Percentiles rank a stretch among this genome's conserved stretches.
phyloP scores from a whole-genome alignment of 64 coral and sea anemone genomes.

The Dendronephthya gigantea region DNA sequence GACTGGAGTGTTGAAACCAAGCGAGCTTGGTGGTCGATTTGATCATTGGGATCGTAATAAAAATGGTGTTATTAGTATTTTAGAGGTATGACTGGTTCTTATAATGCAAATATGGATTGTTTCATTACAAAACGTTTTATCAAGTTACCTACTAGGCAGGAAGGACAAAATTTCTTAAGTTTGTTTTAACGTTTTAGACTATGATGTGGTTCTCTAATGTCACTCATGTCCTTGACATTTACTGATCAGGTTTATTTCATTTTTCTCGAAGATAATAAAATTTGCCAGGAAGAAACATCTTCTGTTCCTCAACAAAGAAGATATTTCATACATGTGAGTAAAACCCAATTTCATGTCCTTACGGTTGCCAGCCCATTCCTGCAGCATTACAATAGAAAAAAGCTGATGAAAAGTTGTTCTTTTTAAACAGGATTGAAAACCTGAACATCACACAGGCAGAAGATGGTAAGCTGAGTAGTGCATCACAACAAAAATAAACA shows the following conservation, averaged over 20 bases:
- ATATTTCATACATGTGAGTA: neutral
- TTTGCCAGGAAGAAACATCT: conserved; percentile 11
- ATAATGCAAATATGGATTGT: neutral
- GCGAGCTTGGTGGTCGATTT: neutral
- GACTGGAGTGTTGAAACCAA: neutral
- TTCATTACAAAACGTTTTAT: neutral
- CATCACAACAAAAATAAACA: too few species aligned
- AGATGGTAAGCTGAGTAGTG: neutral
- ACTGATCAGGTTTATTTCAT: neutral
- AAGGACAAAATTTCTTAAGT: too few species aligned
- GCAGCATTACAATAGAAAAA: neutral
- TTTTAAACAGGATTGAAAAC: neutral
- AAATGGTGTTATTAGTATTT: neutral
- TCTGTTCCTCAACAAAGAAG: neutral
- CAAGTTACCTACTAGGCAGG: too few species aligned
- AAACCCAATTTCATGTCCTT: too few species aligned
- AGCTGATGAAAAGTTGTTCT: neutral
- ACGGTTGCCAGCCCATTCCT: too few species aligned
- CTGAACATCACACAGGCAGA: neutral
- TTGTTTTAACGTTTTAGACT: too few species aligned
- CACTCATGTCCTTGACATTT: neutral
- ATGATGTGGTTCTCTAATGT: too few species aligned
- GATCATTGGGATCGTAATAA: neutral
- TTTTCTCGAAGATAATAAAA: neutral
- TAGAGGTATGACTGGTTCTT: conserved; percentile 17